phyloP scores from a whole-genome alignment of 2,888 invertebrate genomes.

The Sinopyrophorus schimmeli region DNA sequence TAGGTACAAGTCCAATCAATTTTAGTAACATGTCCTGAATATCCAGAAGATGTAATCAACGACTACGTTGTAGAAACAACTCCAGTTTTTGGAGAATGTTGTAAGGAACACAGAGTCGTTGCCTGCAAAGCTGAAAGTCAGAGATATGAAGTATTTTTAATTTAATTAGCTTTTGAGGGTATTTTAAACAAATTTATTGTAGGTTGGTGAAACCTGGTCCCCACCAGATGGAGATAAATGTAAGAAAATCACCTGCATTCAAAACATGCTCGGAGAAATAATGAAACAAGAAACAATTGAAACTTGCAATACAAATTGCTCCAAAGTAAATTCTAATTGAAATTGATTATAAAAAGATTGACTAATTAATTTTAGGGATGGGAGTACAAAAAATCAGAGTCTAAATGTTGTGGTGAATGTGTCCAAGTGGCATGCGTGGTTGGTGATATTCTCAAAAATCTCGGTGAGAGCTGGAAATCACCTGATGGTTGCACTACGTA shows the following conservation, averaged over 20 bases:
- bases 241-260: slow-evolving; percentile 59
- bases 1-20: slow-evolving; percentile 58
- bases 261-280: slow-evolving; percentile 56
- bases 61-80: slow-evolving; percentile 60
- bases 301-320: slow-evolving; percentile 59
- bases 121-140: slow-evolving; percentile 60
- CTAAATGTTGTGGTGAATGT: slow-evolving; percentile 69
- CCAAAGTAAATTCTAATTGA: slow-evolving; percentile 44
- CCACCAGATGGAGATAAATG: slow-evolving; percentile 61
- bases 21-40: slow-evolving; percentile 59
- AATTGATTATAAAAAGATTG: neutral
- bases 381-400: slow-evolving; percentile 56
- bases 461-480: slow-evolving; percentile 64
- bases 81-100: slow-evolving; percentile 60
- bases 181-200: neutral
- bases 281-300: slow-evolving; percentile 60
- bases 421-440: slow-evolving; percentile 64
- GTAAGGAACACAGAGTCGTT: slow-evolving; percentile 57
- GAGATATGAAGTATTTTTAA: slow-evolving; percentile 47
- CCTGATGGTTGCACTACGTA: slow-evolving; percentile 65
- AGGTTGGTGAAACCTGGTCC: slow-evolving; percentile 63
- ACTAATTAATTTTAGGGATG: slow-evolving; percentile 59
- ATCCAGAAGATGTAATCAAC: slow-evolving; percentile 51
- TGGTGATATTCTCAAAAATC: slow-evolving; percentile 54
- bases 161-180: too few species aligned